Base-by-base conservation (phyloP, 1,140 invertebrate genomes). In the Drosophila gunungcola region DNA sequence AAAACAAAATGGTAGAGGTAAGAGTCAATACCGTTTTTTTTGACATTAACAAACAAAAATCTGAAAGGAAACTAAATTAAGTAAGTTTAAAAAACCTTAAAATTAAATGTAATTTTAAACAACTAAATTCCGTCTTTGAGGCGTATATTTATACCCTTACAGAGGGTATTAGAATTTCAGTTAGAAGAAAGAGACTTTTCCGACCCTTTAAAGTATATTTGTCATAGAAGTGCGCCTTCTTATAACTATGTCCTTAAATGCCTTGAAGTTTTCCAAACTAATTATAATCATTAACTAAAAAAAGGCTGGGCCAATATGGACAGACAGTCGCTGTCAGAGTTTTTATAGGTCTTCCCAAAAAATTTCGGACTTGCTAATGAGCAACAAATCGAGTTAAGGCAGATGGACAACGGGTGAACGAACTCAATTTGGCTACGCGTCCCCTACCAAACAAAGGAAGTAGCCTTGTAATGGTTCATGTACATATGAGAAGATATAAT, bases 291-390 rank as follows among this genome's bases (percentile, higher is more conserved):
- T 62, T 36, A 32, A 65, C 13, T 13, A 3, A 34, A 11, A 9
- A 13, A 38, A 4, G 13, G 4, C 42, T 58, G 25, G 12, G 21
- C 21, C 62, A 67, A 67, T 67, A 68, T 68, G 65, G 46, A 45
- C 32, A 27, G 21, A 29, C 21, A 41, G 36, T 43, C 51, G 29
- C 53, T 67, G 53, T 39, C 7, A 4, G 16, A n/a, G 64, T 10
- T 29, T 60, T 86, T 77, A n/a, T 86, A 77, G 57, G 84, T 83
- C 80, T 83, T 86, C 84, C 45, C 42, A 46, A 51, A 73, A 79
- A 48, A 64, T 68, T 57, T 62, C 36, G 51, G 67, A 21, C 45
- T 64, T 55, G 13, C 5, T 67, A 73, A 89, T 73, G 54, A 54
- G 75, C 64, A 25, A 27, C 11, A 12, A 34, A 25, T 27, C n/a